Conservation (phyloP, 2,888 invertebrate species). For the Chydorus sphaericus region DNA sequence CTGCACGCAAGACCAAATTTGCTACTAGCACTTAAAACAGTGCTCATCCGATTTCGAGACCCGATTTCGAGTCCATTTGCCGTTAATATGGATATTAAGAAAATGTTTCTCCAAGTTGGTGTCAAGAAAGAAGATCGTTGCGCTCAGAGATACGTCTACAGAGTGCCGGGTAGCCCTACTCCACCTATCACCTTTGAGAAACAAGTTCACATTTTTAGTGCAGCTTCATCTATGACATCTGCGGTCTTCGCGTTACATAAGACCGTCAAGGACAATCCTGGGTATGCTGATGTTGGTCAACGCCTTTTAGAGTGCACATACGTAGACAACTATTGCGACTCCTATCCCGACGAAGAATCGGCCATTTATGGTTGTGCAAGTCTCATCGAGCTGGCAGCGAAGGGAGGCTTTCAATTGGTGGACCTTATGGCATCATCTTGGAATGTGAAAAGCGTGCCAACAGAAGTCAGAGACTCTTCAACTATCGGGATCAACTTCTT, state of each 20-base stretch:
- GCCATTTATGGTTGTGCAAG: constrained; percentile 6
- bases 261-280: constrained; percentile 15
- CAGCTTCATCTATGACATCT: constrained; percentile 12
- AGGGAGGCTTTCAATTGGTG: constrained; percentile 15
- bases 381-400: constrained; percentile 8
- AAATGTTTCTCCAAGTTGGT: constrained; percentile 16
- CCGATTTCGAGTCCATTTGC: constrained; percentile 7
- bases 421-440: constrained; percentile 8
- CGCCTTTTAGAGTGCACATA: constrained; percentile 16
- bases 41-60: constrained; percentile 16
- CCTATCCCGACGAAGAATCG: constrained; percentile 4
- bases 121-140: constrained; percentile 10
- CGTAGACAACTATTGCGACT: constrained; percentile 17
- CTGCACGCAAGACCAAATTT: constrained; percentile 16
- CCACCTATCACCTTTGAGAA: constrained; percentile 12
- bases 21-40: neutral
- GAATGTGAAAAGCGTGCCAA: constrained; percentile 10
- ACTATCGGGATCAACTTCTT: neutral
- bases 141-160: constrained; percentile 16
- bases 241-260: constrained; percentile 14
- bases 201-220: constrained; percentile 16
- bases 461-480: neutral
- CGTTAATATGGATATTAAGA: constrained; percentile 15
- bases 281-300: constrained; percentile 16
- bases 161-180: constrained; percentile 11